These are phyloP conservation scores for Halcyon malimbica DNA, from an alignment of 2,113 vertebrate genomes.

Conservation along the genomic window DNA sequence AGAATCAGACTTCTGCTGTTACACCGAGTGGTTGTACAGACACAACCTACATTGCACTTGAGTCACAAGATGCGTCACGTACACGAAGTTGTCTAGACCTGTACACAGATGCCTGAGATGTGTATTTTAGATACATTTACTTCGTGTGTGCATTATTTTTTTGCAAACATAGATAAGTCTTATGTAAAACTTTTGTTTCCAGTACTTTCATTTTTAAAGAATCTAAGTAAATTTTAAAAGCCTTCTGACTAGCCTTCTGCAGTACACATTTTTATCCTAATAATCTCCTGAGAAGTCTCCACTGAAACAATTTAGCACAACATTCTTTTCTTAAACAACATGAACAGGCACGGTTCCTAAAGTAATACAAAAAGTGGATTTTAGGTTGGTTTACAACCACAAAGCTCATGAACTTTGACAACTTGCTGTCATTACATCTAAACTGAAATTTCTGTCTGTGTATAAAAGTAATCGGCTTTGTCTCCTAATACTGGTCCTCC, in stretches of 20 bases:
- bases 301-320: neutral
- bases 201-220: neutral
- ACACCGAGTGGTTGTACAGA: neutral
- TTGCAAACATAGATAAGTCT: neutral
- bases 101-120: neutral
- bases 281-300: neutral
- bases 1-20: neutral
- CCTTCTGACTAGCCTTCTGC: neutral
- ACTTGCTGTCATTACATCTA: neutral
- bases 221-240: neutral
- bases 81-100: neutral
- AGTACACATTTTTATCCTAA: neutral
- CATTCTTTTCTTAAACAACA: neutral
- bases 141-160: neutral
- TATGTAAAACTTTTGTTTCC: neutral
- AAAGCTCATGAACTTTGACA: neutral
- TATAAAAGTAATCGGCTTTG: neutral
- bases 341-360: neutral
- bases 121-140: neutral
- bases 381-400: neutral
- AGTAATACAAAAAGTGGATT: neutral
- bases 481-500: neutral
- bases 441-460: neutral
- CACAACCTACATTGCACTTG: fast-evolving
- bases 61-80: neutral